Base-by-base conservation (phyloP, 2,888 invertebrate species). In the Orthosia cruda region DNA sequence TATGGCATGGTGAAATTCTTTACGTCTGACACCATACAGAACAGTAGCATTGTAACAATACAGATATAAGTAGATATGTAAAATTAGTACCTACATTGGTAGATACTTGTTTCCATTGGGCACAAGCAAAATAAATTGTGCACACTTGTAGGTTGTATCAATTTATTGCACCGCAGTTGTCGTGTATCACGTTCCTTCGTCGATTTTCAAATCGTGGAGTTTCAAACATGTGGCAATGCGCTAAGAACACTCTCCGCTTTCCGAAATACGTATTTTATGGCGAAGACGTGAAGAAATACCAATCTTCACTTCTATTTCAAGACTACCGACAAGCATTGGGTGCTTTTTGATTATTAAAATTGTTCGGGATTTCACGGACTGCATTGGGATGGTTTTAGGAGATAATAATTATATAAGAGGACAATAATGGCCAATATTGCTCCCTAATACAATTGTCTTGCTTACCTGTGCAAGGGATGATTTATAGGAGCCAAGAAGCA, bases 161-260 rank as follows among this genome's bases (percentile, higher is more conserved):
- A 61, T 65, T 70, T 50, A 74, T 54, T 55, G 40, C 26, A 50
- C 54, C 57, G 47, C 20, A 57, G 68, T 62, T 49, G 32, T 67
- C 49, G 47, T 64, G 58, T 52, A 52, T 55, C 55, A 76, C 72
- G 58, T 58, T 61, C 71, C 32, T 65, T 63, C 66, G 23, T 65
- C 55, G 62, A 76, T 70, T 77, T 78, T 84, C 77, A 80, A 85
- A 83, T 70, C 69, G 80, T 57, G 12, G 63, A 67, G 61, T 64
- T 69, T 59, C 70, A 77, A 73, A 77, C 52, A 77, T 65, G 71
- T 77, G 76, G 69, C 63, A 74, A 66, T 58, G 71, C 26, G 52
- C 64, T 80, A 68, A 57, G 59, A 80, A 65, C 59, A 55, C 45
- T 68, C 59, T 47, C 15, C 45, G 58, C 55, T 74, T 61, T 65